Conservation (phyloP, 2,888 invertebrate species). For the Chironomus tentans region DNA sequence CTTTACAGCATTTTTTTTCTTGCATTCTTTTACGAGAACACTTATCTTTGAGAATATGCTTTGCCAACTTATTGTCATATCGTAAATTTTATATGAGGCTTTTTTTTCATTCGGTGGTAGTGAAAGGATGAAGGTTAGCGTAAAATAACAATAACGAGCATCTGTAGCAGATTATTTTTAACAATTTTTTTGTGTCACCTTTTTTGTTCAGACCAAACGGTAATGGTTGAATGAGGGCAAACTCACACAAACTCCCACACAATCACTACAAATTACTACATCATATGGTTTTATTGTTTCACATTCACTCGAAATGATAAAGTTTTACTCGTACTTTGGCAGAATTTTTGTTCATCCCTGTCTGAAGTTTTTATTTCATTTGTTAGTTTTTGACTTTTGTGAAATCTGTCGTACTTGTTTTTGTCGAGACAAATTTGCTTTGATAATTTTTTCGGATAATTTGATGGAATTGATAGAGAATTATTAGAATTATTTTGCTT, state of each 20-base stretch:
- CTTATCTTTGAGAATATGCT: background rate
- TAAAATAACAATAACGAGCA: conserved; percentile 25
- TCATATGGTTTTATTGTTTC: conserved; percentile 13
- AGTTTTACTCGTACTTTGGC: background rate
- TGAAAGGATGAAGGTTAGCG: background rate
- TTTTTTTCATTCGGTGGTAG: background rate
- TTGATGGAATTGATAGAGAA: too few species aligned
- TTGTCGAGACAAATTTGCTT: too few species aligned
- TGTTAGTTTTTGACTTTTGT: too few species aligned
- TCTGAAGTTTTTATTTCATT: too few species aligned
- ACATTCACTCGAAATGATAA: background rate
- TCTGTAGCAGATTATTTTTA: conserved; percentile 10
- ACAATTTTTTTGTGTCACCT: background rate
- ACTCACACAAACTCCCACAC: background rate
- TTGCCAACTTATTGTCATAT: conserved; percentile 15
- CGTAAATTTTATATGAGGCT: conserved; percentile 21
- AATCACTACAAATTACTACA: conserved; percentile 6
- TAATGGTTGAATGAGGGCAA: background rate
- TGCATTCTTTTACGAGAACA: background rate
- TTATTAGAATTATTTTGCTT: too few species aligned
- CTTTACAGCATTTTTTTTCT: background rate
- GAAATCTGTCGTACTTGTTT: too few species aligned
- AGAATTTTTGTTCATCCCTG: too few species aligned
- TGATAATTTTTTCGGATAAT: too few species aligned
- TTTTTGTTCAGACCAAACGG: background rate